phyloP scores from a whole-genome alignment of 2,113 vertebrate genomes.

The Percina caprodes region DNA sequence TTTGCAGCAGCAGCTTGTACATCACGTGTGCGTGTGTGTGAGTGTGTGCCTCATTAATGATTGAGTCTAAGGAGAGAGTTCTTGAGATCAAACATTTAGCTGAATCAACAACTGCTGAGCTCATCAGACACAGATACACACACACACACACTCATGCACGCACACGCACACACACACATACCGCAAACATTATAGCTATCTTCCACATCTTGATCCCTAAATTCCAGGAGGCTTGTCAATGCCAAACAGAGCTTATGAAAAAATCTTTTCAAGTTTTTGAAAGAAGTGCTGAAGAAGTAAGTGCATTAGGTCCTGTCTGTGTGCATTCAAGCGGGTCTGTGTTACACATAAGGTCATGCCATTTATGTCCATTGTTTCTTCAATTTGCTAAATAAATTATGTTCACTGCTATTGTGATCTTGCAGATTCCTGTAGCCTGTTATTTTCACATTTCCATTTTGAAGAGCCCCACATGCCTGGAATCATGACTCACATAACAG shows the following conservation, averaged over 20 bases:
- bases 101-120: conserved; percentile 70
- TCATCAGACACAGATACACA: conserved; percentile 2
- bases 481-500: background rate
- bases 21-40: background rate
- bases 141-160: background rate
- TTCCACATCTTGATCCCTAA: conserved; percentile 49
- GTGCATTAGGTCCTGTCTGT: conserved; percentile 14
- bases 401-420: background rate
- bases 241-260: conserved; percentile 49
- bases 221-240: conserved; percentile 53
- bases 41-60: conserved; percentile 64
- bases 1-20: conserved; percentile 39
- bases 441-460: background rate
- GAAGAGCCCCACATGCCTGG: background rate
- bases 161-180: conserved; percentile 7
- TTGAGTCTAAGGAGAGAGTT: conserved; percentile 53
- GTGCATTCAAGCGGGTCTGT: conserved; percentile 19
- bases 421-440: background rate
- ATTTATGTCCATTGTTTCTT: conserved; percentile 1
- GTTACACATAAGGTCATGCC: background rate
- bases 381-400: conserved; percentile 9
- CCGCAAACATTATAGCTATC: conserved; percentile 35
- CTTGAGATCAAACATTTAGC: conserved; percentile 64
- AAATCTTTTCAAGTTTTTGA: conserved; percentile 42
- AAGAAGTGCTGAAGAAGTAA: conserved; percentile 45